Conservation (phyloP, 2,888 invertebrate genomes). For the Lepidocyrtinus sp. region DNA sequence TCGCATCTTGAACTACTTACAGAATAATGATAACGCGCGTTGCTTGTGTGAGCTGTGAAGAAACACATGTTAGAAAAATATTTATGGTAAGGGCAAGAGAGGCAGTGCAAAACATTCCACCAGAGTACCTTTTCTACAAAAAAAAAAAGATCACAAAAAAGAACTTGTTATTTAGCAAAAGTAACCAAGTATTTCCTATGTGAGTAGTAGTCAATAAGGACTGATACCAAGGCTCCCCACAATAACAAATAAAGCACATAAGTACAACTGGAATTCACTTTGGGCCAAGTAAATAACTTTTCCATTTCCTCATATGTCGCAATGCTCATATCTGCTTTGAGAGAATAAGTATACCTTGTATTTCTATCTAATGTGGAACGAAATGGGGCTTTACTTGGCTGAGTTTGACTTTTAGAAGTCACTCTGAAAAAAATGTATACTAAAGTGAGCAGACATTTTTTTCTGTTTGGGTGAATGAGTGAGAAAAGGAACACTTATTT, state of each 20-base stretch:
- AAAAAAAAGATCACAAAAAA: not conserved
- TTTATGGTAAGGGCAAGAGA: not conserved
- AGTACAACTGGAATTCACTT: slow-evolving; percentile 33
- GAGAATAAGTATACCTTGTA: too few species aligned
- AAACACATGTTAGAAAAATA: slow-evolving; percentile 10
- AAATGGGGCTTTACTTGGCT: slow-evolving; percentile 38
- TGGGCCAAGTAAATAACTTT: slow-evolving; percentile 57
- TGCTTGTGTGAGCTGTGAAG: not conserved
- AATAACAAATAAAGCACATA: not conserved
- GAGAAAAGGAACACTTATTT: slow-evolving; percentile 29
- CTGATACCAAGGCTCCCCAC: not conserved
- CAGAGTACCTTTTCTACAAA: not conserved
- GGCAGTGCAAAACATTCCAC: not conserved
- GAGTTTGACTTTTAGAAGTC: slow-evolving; percentile 42
- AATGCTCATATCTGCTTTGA: slow-evolving; percentile 39
- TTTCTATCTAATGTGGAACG: slow-evolving; percentile 41
- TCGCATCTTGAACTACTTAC: not conserved
- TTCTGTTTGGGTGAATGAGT: slow-evolving; percentile 25
- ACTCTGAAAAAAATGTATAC: not conserved
- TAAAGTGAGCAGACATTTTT: slow-evolving; percentile 1
- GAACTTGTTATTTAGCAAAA: slow-evolving; percentile 7
- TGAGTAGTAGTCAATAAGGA: not conserved
- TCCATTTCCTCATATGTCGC: slow-evolving; percentile 55
- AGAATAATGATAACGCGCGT: slow-evolving; percentile 1
- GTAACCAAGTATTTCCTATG: slow-evolving; percentile 24